Conservation (phyloP, 2,888 invertebrate genomes). For the Ophion slaviceki region DNA sequence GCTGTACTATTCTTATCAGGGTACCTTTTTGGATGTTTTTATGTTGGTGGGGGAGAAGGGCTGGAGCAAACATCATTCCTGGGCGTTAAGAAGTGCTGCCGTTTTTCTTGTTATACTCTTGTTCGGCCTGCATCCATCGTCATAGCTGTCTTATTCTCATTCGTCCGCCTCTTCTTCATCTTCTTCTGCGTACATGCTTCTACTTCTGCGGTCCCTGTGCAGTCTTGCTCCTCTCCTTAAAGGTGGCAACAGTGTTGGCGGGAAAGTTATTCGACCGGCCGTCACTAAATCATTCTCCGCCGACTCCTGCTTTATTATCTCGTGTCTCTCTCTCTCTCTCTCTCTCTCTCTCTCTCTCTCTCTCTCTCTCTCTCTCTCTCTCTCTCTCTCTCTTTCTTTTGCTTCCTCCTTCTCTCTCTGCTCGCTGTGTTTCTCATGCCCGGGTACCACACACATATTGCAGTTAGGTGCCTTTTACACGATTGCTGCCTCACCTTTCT, state of each 20-base stretch:
- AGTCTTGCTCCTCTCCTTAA: constrained; percentile 70
- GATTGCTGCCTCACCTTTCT: constrained; percentile 60
- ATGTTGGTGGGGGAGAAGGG: not conserved
- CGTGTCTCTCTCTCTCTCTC: constrained; percentile 66
- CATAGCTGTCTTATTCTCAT: constrained; percentile 30
- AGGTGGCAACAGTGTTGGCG: constrained; percentile 81
- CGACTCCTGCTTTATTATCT: constrained; percentile 79
- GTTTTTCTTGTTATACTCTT: constrained; percentile 31
- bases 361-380: constrained; percentile 58
- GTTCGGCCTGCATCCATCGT: constrained; percentile 14
- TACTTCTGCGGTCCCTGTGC: constrained; percentile 38
- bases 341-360: constrained; percentile 61
- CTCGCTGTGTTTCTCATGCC: constrained; percentile 49
- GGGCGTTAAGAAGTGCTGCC: not conserved
- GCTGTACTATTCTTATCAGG: not conserved
- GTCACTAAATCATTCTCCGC: constrained; percentile 80
- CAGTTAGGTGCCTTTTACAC: constrained; percentile 61
- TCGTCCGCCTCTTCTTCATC: constrained; percentile 24
- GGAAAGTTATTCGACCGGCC: constrained; percentile 80
- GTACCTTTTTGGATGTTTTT: not conserved
- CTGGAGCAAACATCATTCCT: not conserved
- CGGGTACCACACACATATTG: constrained; percentile 46
- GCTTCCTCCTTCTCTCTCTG: not conserved
- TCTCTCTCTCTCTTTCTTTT: constrained; percentile 35
- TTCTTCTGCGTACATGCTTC: constrained; percentile 41